Base-by-base conservation (phyloP, 2,113 vertebrate genomes). In the Platysteira castanea region DNA sequence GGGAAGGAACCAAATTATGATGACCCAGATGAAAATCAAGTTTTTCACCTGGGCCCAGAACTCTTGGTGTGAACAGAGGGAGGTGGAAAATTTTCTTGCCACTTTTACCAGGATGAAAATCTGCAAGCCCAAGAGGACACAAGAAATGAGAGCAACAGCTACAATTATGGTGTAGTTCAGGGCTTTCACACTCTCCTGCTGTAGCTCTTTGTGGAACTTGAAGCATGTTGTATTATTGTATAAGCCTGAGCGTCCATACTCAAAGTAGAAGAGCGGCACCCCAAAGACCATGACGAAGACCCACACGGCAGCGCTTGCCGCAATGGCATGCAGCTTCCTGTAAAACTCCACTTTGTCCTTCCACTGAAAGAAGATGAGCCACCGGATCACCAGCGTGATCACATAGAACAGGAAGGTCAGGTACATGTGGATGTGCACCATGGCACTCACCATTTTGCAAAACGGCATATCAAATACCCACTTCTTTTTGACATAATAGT, bases 371-470 rank as follows among this genome's bases (percentile, higher is more conserved):
- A 99, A 99, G 8, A 97, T 31, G 59, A 98, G 88, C 68, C 98
- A 98, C 30, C 99, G 98, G 30, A 97, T 97, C 63, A 98, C 90
- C n/a, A 99, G 97, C 3, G 99, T 98, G 86, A 98, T 96, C 64
- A 98, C 76, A 0, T 99, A 99, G 95, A 99, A 98, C 2, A 98
- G 11, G 78, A 99, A 99, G 1, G 99, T 99, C 94, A 99, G 97
- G 94, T 99, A 99, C 98, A 99, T 99, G 95, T 99, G 99, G 56
- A 99, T 96, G 78, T 99, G 99, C 83, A 99, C 96, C 99, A 99
- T 99, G 31, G 97, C 95, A 5, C 99, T 99, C 92, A 99, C 98
- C 19, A 98, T 14, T 90, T 97, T 99, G 77, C 99, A 99, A 88
- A 98, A 97, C 0, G 16, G 1, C 2, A 7, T 0, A 3, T 95